Evolutionary conservation across 2,888 invertebrate genomes (phyloP), one percentile per base, ranked within the genome.

Genomic region (Polydesmus complanatus): DNA sequence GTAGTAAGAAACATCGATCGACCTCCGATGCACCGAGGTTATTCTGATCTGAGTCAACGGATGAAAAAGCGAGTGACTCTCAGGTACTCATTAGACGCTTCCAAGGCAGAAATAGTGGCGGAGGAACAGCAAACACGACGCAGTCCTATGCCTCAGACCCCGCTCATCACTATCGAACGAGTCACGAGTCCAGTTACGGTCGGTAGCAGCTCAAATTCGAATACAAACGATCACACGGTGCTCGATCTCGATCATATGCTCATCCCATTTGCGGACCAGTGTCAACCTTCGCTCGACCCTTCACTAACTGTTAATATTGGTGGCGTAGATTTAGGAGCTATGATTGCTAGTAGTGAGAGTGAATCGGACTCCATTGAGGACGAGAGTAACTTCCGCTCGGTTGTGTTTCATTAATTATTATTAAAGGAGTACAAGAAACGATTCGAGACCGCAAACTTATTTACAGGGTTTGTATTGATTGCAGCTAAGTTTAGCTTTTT

Each of bases 11-110:
- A 73, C 67, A 81, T 79, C 70, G 78, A 67, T 26, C 62, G 65
- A 49, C 68, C 71, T 56, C 37, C 37, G 8, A 75, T 77, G 71
- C 70, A 71, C 58, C 66, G 76, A 56, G 74, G 75, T 58, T 83
- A 82, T 73, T 86, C 87, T 51, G 88, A 88, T 73, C 80, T 88
- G 67, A 85, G 86, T 66, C 84, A 82, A 72, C 80, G 88, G 72
- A 84, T 86, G 69, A 84, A 86, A 72, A 90, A 90, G 76, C 82
- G 86, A 74, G 88, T 89, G 62, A 88, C 89, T 56, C 81, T 89
- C 70, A 84, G 89, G 86, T 86, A 73, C 48, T 54, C 61, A 21
- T 26, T 62, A 48, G 63, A 63, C 53, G 26, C 47, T 26, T 50
- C 58, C 27, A 52, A 58, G 18, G 25, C 54, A 3, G 37, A 37